These are phyloP conservation scores for Aptenodytes forsteri DNA, from an alignment of 2,113 vertebrate genomes.

Conservation along the genomic window DNA sequence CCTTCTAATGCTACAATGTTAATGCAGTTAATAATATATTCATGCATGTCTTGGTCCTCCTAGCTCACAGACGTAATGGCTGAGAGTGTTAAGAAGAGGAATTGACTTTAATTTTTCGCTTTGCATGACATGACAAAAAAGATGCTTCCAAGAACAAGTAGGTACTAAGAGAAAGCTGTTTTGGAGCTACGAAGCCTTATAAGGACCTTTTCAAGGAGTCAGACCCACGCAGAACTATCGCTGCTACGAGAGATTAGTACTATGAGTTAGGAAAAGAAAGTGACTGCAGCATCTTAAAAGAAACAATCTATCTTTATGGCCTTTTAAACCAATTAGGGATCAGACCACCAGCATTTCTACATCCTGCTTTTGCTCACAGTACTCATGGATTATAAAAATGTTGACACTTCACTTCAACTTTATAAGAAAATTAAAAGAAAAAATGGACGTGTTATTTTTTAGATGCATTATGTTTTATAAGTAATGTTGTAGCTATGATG, in stretches of 20 bases:
- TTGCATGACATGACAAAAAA: not conserved
- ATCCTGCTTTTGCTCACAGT: constrained; percentile 5
- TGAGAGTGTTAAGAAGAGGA: not conserved
- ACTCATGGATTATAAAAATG: not conserved
- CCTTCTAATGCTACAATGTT: not conserved
- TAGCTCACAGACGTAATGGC: not conserved
- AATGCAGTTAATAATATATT: not conserved
- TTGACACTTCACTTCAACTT: not conserved
- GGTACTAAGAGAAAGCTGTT: not conserved
- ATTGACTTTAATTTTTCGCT: not conserved
- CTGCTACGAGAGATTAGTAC: not conserved
- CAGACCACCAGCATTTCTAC: constrained; percentile 20
- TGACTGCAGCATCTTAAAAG: not conserved
- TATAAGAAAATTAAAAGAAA: not conserved
- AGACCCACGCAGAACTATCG: not conserved
- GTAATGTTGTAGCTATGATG: not conserved
- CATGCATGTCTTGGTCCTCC: not conserved
- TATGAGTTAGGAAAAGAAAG: not conserved
- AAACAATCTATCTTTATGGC: not conserved
- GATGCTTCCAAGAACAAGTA: not conserved
- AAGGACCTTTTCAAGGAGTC: not conserved
- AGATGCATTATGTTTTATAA: not conserved
- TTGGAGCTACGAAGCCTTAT: not conserved
- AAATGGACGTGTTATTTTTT: not conserved
- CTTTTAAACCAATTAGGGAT: not conserved